Evolutionary conservation across 2,113 vertebrate genomes (phyloP), one percentile per base, ranked within the genome.

Genomic region (Sturnus vulgaris): DNA sequence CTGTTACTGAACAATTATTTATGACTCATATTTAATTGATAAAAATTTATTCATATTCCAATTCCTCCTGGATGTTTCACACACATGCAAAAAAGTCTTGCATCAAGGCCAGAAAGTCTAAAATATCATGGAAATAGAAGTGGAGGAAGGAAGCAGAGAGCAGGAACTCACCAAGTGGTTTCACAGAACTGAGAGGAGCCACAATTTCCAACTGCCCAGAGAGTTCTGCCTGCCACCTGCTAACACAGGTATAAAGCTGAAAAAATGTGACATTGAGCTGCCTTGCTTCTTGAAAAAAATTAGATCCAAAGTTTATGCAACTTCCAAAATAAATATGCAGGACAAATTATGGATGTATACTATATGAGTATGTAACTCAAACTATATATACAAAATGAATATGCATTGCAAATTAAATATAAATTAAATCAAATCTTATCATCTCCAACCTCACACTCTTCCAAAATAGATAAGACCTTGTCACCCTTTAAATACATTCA

Each of bases 221-320:
- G 20, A 70, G 20, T 21, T 70, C 69, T 82, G 44, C 49, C 40
- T 88, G 39, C 50, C 65, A 49, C 42, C 56, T 89, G 39, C 52
- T 28, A 46, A 16, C 21, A 70, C 22, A 63, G 33, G 47, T 21
- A 60, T 7, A 27, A 27, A 86, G 18, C 17, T 30, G 65, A 33
- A 17, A 5, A 19, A 8, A 4, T 0, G 24, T 3, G 8, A 21
- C 5, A 15, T 9, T n/a, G 52, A 7, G 11, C 44, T 79, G 57
- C 35, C 64, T 63, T n/a, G 15, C n/a, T 47, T 73, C 56, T 47
- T 46, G 10, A 28, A 31, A 88, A 88, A 68, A 79, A 39, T 19
- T 22, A 56, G 82, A 82, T 23, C 30, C 42, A 31, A 75, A 68
- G 12, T 53, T 65, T 55, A 80, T 7, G 37, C 0, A 3, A 73